phyloP scores from a whole-genome alignment of 2,797 vertebrate genomes.

The Hirundo rustica region DNA sequence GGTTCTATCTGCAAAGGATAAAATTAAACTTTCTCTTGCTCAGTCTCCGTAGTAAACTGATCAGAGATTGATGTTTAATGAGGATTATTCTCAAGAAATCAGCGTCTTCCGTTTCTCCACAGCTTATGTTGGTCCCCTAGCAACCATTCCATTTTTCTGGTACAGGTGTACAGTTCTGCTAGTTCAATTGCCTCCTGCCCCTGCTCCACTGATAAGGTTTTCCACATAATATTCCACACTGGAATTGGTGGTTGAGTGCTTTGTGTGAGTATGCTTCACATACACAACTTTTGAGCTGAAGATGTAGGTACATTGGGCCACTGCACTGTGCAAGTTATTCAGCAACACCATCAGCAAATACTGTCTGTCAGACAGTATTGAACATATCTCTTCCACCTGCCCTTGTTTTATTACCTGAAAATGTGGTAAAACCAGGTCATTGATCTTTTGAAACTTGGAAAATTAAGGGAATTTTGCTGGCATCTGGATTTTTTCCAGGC shows the following conservation, averaged over 20 bases:
- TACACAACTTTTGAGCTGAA: neutral
- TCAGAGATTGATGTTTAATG: neutral
- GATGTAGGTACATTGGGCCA: fast-evolving
- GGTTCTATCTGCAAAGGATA: neutral
- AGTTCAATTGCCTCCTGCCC: neutral
- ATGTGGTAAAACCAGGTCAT: neutral
- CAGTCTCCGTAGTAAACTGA: neutral
- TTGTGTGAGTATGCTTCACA: neutral
- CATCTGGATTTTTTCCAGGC: neutral
- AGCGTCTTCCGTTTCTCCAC: neutral
- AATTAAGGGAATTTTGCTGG: neutral
- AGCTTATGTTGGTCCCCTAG: neutral
- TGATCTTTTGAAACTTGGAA: neutral
- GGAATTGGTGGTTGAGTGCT: neutral
- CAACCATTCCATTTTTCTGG: neutral
- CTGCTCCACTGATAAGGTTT: neutral
- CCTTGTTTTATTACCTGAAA: neutral
- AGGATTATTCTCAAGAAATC: neutral
- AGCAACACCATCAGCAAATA: neutral
- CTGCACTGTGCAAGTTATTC: neutral
- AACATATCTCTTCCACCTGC: neutral
- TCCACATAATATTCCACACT: fast-evolving
- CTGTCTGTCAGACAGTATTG: neutral
- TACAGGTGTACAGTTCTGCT: neutral
- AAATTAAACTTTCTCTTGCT: neutral